Conservation (phyloP, 2,113 vertebrate species). For the Sigmodon hispidus region DNA sequence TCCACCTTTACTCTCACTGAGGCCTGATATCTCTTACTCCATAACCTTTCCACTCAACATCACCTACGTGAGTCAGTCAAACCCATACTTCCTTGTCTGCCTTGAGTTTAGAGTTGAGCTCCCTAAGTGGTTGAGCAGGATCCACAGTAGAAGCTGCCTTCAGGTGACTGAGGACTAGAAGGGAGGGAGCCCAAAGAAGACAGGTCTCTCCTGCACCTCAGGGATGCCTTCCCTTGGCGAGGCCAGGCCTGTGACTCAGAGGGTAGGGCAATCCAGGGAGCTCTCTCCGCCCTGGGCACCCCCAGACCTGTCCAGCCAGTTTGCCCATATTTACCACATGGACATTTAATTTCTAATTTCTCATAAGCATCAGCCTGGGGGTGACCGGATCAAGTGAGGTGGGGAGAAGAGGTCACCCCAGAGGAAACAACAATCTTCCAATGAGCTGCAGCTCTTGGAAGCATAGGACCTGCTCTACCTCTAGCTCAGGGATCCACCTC, state of each 20-base stretch:
- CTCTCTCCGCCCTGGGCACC: constrained; percentile 62
- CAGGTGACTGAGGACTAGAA: not conserved
- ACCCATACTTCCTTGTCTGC: not conserved
- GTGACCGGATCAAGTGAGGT: not conserved
- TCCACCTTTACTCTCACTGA: not conserved
- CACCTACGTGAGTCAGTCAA: not conserved
- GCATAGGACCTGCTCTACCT: not conserved
- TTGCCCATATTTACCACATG: constrained; percentile 65
- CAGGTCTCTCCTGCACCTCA: not conserved
- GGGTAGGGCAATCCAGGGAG: constrained; percentile 71
- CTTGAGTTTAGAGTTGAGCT: not conserved
- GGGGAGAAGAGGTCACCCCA: not conserved
- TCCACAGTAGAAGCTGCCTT: not conserved
- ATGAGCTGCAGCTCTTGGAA: not conserved
- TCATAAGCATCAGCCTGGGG: constrained; percentile 2
- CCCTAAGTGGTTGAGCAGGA: fast-evolving
- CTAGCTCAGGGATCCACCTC: not conserved
- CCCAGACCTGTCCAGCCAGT: constrained; percentile 75
- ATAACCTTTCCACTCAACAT: not conserved
- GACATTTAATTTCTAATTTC: constrained; percentile 66
- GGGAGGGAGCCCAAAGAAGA: not conserved
- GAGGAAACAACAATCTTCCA: not conserved
- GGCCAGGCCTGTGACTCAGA: constrained; percentile 73
- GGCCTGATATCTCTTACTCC: not conserved
- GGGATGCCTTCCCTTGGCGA: constrained; percentile 26